phyloP scores from a whole-genome alignment of 2,888 invertebrate genomes.

The Drosophila yooni region DNA sequence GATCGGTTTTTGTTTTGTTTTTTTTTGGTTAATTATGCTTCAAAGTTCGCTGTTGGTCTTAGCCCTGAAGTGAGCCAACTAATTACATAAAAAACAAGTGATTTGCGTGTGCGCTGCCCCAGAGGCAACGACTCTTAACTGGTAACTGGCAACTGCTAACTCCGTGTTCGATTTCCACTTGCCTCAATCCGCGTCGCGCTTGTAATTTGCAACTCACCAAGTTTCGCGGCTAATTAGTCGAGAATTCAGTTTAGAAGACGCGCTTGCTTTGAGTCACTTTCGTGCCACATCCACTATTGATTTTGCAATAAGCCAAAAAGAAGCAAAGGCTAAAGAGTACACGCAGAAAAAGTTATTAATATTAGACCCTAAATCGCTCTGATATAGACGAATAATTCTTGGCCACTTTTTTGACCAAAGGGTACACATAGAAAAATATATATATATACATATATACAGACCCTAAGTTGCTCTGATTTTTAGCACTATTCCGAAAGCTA shows the following conservation, averaged over 20 bases:
- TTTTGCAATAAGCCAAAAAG: conserved; percentile 50
- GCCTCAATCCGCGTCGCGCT: conserved; percentile 31
- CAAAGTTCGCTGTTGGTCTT: conserved; percentile 43
- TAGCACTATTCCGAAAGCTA: neutral
- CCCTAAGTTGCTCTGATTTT: too few relatives aligned
- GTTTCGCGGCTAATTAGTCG: conserved; percentile 70
- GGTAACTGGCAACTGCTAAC: neutral
- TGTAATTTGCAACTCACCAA: conserved; percentile 79
- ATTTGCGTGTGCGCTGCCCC: conserved; percentile 68
- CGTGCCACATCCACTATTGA: conserved; percentile 47
- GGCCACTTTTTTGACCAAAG: neutral
- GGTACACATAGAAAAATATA: neutral
- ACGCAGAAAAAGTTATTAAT: neutral
- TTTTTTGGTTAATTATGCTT: conserved; percentile 72
- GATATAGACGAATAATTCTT: neutral
- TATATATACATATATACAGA: neutral
- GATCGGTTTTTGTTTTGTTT: conserved; percentile 66
- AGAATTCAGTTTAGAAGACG: conserved; percentile 41
- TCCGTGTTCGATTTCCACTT: conserved; percentile 33
- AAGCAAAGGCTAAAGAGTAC: neutral
- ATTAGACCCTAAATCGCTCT: neutral
- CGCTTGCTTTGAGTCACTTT: conserved; percentile 11
- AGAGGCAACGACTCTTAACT: conserved; percentile 35
- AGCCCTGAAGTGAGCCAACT: conserved; percentile 44
- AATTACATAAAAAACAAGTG: conserved; percentile 78